phyloP scores from a whole-genome alignment of 2,113 vertebrate species.

The Maccullochella peelii region DNA sequence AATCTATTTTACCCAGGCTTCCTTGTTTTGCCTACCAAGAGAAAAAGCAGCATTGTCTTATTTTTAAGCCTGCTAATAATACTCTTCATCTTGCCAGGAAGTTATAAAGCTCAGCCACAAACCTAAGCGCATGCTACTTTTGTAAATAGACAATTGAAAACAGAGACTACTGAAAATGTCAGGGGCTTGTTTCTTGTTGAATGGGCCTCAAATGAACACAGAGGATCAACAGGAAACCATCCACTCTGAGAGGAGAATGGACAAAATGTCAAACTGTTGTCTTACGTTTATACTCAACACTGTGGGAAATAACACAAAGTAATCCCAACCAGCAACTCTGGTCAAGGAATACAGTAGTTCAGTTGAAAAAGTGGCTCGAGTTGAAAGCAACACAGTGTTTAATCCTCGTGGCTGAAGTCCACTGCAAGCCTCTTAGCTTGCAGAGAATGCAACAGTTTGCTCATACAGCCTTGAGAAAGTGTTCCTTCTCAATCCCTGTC shows the following conservation, averaged over 20 bases:
- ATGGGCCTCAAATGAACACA: slow-evolving; percentile 20
- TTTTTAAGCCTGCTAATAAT: slow-evolving; percentile 48
- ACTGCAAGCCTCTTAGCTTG: slow-evolving; percentile 74
- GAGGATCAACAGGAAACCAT: slow-evolving; percentile 72
- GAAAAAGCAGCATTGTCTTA: slow-evolving; percentile 22
- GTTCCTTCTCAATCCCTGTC: slow-evolving; percentile 26
- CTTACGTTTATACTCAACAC: neutral
- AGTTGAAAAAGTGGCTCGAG: slow-evolving; percentile 43
- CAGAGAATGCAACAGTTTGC: slow-evolving; percentile 60
- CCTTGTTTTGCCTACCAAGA: slow-evolving; percentile 30
- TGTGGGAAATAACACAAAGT: slow-evolving; percentile 57
- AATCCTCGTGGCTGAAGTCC: slow-evolving; percentile 65
- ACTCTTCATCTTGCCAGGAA: slow-evolving; percentile 15
- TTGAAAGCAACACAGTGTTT: slow-evolving; percentile 53
- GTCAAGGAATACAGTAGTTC: slow-evolving; percentile 57
- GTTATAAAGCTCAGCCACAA: slow-evolving; percentile 7
- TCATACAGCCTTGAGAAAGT: slow-evolving; percentile 40
- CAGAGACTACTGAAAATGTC: slow-evolving; percentile 57
- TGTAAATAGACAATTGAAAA: slow-evolving; percentile 9
- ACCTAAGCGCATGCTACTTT: slow-evolving; percentile 37
- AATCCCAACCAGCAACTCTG: slow-evolving; percentile 23
- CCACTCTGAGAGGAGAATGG: slow-evolving; percentile 58
- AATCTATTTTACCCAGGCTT: neutral
- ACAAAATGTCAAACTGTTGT: slow-evolving; percentile 55
- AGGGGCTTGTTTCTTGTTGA: slow-evolving; percentile 64